Evolutionary conservation across 2,888 invertebrate species (phyloP), one percentile per base, ranked within the genome.

Genomic region (Polyommatus iphigenia): DNA sequence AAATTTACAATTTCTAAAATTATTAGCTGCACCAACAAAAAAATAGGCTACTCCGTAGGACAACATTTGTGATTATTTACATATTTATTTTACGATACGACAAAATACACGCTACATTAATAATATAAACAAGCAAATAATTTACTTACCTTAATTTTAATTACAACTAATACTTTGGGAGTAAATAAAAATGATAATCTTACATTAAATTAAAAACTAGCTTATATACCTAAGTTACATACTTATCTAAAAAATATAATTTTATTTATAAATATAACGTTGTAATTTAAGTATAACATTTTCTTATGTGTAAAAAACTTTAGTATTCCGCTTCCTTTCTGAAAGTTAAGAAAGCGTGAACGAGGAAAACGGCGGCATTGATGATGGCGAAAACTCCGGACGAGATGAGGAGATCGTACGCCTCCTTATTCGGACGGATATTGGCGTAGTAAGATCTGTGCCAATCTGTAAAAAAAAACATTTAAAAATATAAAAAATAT

Each of bases 351-450:
- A 95, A 92, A 50, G 96, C 95, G 85, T 96, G 96, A 15, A 94
- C 85, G 75, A 95, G 91, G 86, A 96, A 96, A 15, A 96, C 94
- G 0, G 91, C 87, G 0, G 95, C 95, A 83, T 96, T 95, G 78
- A 96, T 85, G 80, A 96, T 94, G 13, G 96, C 94, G 83, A 96
- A 96, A 57, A 96, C 94, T 41, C 96, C 95, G 1, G 96, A 95
- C 2, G 96, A 94, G 80, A 96, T 95, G 84, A 96, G 91, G 89
- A 96, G 95, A 83, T 96, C 96, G 90, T 96, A 95, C 84, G 96
- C 95, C 84, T 95, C 95, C 85, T 96, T 96, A 86, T 96, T 95
- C 15, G 96, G 95, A 81, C 95, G 95, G 82, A 95, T 94, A 82
- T 92, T 92, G 18, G 89, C 87, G 84, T 94, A 93, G 85, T 93